Conservation (phyloP, 2,113 vertebrate genomes). For the Halcyon malimbica region DNA sequence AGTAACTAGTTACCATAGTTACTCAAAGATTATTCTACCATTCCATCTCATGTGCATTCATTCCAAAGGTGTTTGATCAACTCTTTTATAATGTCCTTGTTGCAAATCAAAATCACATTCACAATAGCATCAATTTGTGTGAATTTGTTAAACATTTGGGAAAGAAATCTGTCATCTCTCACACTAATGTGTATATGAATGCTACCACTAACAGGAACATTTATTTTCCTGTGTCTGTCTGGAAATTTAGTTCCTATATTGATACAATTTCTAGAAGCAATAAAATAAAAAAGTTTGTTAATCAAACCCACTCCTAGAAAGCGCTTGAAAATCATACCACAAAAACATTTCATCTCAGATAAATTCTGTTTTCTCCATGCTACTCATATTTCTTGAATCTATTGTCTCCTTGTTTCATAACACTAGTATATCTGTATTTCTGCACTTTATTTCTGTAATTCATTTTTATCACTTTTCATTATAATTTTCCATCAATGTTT, state of each 20-base stretch:
- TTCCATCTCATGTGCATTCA: not conserved
- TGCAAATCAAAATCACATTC: not conserved
- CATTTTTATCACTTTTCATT: slow-evolving; percentile 11
- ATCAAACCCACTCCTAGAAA: not conserved
- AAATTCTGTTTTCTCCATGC: not conserved
- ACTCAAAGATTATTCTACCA: not conserved
- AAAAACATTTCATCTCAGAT: not conserved
- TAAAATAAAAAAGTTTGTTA: not conserved
- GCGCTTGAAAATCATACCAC: not conserved
- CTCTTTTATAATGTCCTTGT: not conserved
- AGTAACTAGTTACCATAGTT: slow-evolving; percentile 39
- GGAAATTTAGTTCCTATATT: not conserved
- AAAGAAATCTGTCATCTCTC: not conserved
- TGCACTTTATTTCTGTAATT: not conserved
- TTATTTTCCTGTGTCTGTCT: not conserved
- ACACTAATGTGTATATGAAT: not conserved
- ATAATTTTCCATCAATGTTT: not conserved
- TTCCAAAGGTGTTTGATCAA: not conserved
- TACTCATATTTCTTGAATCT: not conserved
- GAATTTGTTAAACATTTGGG: not conserved
- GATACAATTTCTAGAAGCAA: not conserved
- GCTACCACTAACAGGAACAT: not conserved
- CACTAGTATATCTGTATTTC: not conserved
- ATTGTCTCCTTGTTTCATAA: not conserved
- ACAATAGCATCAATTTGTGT: not conserved